Evolutionary conservation across 2,113 vertebrate species (phyloP).

Genomic region (Neodontobutis hainanensis): DNA sequence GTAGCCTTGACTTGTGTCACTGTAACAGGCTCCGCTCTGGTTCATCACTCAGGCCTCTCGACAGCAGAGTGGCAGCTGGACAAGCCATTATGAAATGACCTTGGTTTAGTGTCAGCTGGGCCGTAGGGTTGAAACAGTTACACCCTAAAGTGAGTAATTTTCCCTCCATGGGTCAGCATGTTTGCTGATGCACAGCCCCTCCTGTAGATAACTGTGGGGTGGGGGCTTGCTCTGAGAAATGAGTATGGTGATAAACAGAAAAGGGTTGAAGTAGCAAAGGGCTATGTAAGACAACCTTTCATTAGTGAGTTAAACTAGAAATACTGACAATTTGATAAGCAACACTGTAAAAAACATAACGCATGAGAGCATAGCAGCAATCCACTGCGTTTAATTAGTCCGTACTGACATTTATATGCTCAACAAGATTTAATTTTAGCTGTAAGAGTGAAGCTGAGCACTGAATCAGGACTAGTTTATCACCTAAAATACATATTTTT

Average conservation of each 20-base stretch:
- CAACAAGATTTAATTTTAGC: constrained; percentile 48
- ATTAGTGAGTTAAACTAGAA: too few relatives aligned
- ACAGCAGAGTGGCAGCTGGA: constrained; percentile 73
- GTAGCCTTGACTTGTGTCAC: constrained; percentile 74
- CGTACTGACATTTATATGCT: constrained; percentile 41
- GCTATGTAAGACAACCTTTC: not conserved
- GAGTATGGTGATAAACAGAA: constrained; percentile 25
- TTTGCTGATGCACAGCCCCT: constrained; percentile 49
- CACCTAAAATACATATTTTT: constrained; percentile 27
- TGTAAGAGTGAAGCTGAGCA: constrained; percentile 26
- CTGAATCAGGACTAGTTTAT: constrained; percentile 5
- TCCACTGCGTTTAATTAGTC: constrained; percentile 34
- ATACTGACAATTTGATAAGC: too few relatives aligned
- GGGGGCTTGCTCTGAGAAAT: constrained; percentile 26
- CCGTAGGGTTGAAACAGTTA: constrained; percentile 64
- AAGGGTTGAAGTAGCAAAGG: not conserved
- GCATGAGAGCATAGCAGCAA: too few relatives aligned
- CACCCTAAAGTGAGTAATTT: constrained; percentile 72
- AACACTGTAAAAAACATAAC: too few relatives aligned
- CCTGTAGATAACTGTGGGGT: constrained; percentile 34
- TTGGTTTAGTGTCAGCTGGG: constrained; percentile 69
- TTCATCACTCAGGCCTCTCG: constrained; percentile 72
- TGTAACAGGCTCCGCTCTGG: constrained; percentile 47
- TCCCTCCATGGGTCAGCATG: constrained; percentile 70
- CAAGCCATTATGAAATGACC: constrained; percentile 75